A percentile compares a stretch with the other conserved stretches of the same genome.
Conservation (phyloP, 2,888 invertebrate species). For the Dendrolimus pini region DNA sequence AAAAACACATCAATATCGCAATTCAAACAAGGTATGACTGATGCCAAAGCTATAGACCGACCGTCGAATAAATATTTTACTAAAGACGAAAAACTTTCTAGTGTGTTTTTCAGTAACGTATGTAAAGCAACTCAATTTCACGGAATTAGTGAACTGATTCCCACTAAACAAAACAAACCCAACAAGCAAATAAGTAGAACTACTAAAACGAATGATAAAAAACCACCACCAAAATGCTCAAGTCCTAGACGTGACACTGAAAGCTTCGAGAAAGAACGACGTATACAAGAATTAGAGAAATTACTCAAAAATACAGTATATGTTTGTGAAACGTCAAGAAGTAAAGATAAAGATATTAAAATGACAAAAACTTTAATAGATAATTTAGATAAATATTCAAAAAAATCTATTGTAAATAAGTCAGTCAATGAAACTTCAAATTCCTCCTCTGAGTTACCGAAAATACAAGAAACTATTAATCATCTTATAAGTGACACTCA, state of each 20-base stretch:
- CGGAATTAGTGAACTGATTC: conserved; percentile 22
- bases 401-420: conserved; percentile 13
- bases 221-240: conserved; percentile 6
- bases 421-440: conserved; percentile 26
- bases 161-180: conserved; percentile 10
- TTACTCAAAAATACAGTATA: conserved; percentile 57
- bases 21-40: conserved; percentile 27
- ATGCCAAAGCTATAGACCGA: conserved; percentile 33
- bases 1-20: conserved; percentile 32
- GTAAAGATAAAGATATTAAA: conserved; percentile 42
- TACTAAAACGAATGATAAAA: conserved; percentile 12
- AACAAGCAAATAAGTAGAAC: conserved; percentile 9
- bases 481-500: conserved; percentile 46
- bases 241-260: conserved; percentile 26
- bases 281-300: conserved; percentile 52
- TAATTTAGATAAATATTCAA: conserved; percentile 33
- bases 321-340: conserved; percentile 34
- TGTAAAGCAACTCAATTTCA: conserved; percentile 45
- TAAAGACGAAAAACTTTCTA: conserved; percentile 43
- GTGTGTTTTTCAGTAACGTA: conserved; percentile 22
- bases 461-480: conserved; percentile 50
- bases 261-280: conserved; percentile 45
- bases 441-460: conserved; percentile 39
- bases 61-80: conserved; percentile 42
- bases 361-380: conserved; percentile 48